Conservation (phyloP, 2,797 vertebrate genomes). For the Uromys caudimaculatus region DNA sequence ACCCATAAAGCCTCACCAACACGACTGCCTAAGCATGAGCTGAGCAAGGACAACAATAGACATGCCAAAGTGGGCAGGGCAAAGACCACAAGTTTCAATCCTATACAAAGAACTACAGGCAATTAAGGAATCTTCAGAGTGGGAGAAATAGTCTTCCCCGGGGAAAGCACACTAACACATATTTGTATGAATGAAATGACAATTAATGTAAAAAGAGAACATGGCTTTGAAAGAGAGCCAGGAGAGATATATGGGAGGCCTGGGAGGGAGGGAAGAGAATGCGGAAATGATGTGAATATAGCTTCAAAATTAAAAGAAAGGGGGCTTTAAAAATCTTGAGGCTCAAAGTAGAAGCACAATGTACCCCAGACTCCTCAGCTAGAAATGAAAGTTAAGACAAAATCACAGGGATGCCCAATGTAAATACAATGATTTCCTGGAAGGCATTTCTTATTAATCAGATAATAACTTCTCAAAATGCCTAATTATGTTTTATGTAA, state of each 20-base stretch:
- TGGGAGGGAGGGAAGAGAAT: not conserved
- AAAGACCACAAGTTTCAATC: not conserved
- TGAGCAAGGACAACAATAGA: not conserved
- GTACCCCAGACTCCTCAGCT: not conserved
- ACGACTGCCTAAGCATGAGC: not conserved
- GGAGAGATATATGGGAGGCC: not conserved
- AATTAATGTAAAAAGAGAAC: not conserved
- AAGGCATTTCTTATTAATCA: slow-evolving; percentile 38
- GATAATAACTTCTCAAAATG: not conserved
- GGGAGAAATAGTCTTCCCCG: not conserved
- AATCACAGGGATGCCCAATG: not conserved
- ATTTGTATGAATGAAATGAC: too few species aligned
- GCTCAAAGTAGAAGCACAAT: not conserved
- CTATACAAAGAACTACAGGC: not conserved
- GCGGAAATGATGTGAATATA: not conserved
- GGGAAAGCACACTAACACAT: not conserved
- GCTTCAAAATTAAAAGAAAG: not conserved
- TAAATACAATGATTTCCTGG: not conserved
- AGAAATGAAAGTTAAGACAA: not conserved
- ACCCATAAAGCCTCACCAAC: not conserved
- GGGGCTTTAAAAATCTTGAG: not conserved
- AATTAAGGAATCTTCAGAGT: not conserved
- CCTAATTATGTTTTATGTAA: not conserved
- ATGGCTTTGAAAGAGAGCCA: not conserved
- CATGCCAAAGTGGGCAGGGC: not conserved